A percentile compares a stretch with the other conserved stretches of the same genome.
Evolutionary conservation across 2,113 vertebrate species (phyloP).

Genomic region (Ibidorhyncha struthersii): DNA sequence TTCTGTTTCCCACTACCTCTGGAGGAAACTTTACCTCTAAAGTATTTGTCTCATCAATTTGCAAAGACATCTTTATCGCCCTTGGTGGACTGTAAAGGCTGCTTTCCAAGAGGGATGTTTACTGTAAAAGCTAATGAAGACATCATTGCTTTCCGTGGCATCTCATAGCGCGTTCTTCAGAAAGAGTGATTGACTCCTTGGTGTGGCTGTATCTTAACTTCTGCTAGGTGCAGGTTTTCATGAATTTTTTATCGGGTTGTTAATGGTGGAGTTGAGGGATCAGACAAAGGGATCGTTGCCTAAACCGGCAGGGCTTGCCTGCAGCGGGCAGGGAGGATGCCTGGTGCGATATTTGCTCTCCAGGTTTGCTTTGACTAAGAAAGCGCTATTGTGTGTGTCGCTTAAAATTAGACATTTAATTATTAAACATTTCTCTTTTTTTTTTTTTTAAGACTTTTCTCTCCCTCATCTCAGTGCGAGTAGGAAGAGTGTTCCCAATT

Average conservation of each 20-base stretch:
- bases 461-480: neutral
- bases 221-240: slow-evolving; percentile 1
- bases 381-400: neutral
- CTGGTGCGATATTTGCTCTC: neutral
- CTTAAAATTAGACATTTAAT: neutral
- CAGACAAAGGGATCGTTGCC: neutral
- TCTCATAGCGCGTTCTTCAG: neutral
- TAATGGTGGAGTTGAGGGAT: neutral
- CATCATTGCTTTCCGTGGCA: slow-evolving; percentile 5
- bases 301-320: neutral
- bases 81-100: slow-evolving; percentile 18
- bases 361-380: neutral
- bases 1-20: neutral
- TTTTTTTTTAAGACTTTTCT: neutral
- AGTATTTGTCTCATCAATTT: slow-evolving; percentile 54
- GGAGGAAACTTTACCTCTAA: neutral
- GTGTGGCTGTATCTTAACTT: slow-evolving; percentile 10
- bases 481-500: slow-evolving; percentile 47
- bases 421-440: neutral
- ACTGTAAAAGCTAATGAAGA: slow-evolving; percentile 58
- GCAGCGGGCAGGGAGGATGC: neutral
- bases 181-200: slow-evolving; percentile 16
- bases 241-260: neutral
- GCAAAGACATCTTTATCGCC: slow-evolving; percentile 48
- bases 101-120: slow-evolving; percentile 32